Conservation (phyloP, 2,797 vertebrate genomes). For the Channa striata region DNA sequence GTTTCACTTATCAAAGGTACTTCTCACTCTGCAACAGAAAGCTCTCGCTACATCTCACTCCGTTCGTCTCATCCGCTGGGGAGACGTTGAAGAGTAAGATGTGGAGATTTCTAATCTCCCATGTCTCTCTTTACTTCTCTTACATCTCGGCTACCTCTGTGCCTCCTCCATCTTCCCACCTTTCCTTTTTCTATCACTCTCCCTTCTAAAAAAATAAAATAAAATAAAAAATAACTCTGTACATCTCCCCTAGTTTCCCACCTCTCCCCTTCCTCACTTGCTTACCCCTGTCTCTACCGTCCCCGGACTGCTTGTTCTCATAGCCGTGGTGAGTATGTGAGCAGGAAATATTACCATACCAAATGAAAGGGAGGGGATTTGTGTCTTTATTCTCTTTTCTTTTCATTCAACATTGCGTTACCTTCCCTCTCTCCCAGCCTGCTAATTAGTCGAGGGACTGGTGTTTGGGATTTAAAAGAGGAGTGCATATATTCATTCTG, state of each 20-base stretch:
- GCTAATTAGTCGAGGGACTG: conserved; percentile 82
- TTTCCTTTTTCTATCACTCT: conserved; percentile 40
- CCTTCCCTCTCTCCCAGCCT: conserved; percentile 76
- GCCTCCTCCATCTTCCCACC: conserved; percentile 49
- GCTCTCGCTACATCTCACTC: conserved; percentile 37
- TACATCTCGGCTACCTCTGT: conserved; percentile 38
- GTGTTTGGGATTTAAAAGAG: conserved; percentile 79
- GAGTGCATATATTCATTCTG: conserved; percentile 71
- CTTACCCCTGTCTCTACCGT: conserved; percentile 54
- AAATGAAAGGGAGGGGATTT: conserved; percentile 78
- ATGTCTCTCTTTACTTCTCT: conserved; percentile 32
- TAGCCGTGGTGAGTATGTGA: conserved; percentile 77
- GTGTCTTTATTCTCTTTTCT: conserved; percentile 74
- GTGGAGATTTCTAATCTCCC: conserved; percentile 37
- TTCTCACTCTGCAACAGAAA: conserved; percentile 55
- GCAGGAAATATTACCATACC: conserved; percentile 83
- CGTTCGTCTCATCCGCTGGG: conserved; percentile 42
- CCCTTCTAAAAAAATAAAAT: conserved; percentile 56
- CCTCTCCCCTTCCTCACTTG: conserved; percentile 48
- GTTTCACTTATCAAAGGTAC: conserved; percentile 61
- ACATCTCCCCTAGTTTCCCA: conserved; percentile 60
- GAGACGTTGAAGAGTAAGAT: conserved; percentile 50
- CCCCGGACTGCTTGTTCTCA: conserved; percentile 74
- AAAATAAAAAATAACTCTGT: conserved; percentile 62
- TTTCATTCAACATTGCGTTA: conserved; percentile 77